Evolutionary conservation across 2,797 vertebrate genomes (phyloP), one percentile per base, ranked within the genome.

Genomic region (Phrynocephalus guinanensis): DNA sequence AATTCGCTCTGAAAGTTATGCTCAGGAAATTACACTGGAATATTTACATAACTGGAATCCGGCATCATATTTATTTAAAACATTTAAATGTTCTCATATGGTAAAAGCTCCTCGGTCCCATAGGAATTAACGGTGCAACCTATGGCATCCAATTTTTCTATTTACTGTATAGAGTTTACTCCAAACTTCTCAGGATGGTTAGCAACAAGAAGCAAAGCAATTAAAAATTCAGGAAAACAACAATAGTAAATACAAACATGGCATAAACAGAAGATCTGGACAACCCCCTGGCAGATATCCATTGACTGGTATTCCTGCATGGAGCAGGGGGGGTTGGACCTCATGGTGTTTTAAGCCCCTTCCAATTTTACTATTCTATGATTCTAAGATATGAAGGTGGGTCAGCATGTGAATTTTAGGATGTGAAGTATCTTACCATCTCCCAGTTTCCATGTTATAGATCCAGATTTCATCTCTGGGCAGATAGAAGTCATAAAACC

Each of bases 381-480:
- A 44, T 44, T 44, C 38, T 30, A 79, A 60, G 70, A 38, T 2
- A 38, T 30, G 16, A 33, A 2, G 16, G 7, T n/a, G 15, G 52
- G 38, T 3, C 38, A 1, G 30, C 26, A 26, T 77, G 28, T 60
- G 8, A 20, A 72, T 60, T 66, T 28, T 68, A 0, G 76, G 72
- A 9, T n/a, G 56, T 73, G 7, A 16, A 91, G 89, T 90, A 91
- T 68, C 91, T 93, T 97, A 99, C 99, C 99, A 99, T 95, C 96
- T 96, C 95, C 97, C 97, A 75, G 98, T 98, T 95, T 99, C 99
- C 98, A 99, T 98, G 95, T 98, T 98, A 96, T 99, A 99, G 33
- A 98, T 97, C 99, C 99, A 99, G 86, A 99, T 97, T 93, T 99
- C 99, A 94, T 97, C 97, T 96, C 97, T 97, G 2, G 99, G 98